These are phyloP conservation scores for Priapulus caudatus DNA, from an alignment of 2,888 invertebrate genomes.

Conservation along the genomic window DNA sequence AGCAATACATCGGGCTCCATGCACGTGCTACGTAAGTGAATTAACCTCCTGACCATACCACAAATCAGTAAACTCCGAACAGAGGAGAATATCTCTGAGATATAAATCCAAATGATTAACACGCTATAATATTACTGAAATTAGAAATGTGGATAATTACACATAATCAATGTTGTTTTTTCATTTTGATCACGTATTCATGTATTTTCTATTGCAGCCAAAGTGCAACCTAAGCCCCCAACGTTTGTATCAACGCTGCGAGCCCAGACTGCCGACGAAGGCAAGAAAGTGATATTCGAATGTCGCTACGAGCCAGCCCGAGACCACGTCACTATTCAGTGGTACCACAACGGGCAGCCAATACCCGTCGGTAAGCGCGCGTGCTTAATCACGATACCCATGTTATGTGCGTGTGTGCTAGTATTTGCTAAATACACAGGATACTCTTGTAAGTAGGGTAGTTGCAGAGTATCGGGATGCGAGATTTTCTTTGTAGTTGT, in stretches of 20 bases:
- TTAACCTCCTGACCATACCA: too few relatives aligned
- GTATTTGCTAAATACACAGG: too few relatives aligned
- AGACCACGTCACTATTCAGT: constrained; percentile 62
- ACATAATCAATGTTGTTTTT: too few relatives aligned
- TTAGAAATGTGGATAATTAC: too few relatives aligned
- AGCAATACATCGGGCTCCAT: background rate
- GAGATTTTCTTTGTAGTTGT: too few relatives aligned
- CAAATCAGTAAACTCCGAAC: too few relatives aligned
- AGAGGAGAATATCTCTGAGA: too few relatives aligned
- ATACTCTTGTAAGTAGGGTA: too few relatives aligned
- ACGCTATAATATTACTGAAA: too few relatives aligned
- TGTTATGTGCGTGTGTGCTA: background rate
- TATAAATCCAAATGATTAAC: too few relatives aligned
- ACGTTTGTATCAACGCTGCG: background rate
- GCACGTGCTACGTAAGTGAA: background rate
- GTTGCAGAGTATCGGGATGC: too few relatives aligned
- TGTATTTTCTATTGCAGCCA: constrained; percentile 1
- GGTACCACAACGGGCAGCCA: constrained; percentile 88
- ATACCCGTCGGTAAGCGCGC: constrained; percentile 42
- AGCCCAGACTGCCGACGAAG: background rate
- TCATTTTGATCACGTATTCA: too few relatives aligned
- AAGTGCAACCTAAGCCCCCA: background rate
- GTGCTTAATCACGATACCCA: constrained; percentile 7
- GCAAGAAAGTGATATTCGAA: background rate
- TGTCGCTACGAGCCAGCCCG: background rate